Base-by-base conservation (phyloP, 2,888 invertebrate genomes). In the Drosophila merina region DNA sequence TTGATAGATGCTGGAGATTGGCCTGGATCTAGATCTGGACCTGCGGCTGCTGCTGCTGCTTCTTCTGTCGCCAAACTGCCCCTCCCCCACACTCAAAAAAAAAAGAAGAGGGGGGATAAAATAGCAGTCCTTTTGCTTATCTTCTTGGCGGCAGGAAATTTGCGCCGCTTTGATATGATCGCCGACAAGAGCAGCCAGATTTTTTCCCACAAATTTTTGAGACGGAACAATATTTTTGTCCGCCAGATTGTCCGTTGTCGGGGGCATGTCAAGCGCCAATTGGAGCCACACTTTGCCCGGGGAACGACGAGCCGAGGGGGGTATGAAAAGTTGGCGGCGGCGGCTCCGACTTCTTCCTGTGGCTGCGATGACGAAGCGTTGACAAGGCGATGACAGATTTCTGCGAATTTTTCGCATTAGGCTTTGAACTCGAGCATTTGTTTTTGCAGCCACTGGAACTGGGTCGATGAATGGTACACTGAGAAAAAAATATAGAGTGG, bases 321-420 rank as follows among this genome's bases (percentile, higher is more conserved):
- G 4, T 10, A 8, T 1, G 48, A 47, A 7, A 8, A 12, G 56
- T 42, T 30, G 30, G 51, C 3, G 47, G 70, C 14, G 14, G 14
- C 14, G 14, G 14, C 14, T 14, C 14, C 14, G 14, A 14, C 66
- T 72, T 55, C 58, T 54, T 67, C 57, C 70, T 63, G 76, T 64
- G 82, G 82, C 74, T 77, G 79, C 73, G 44, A 20, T 81, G 86
- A 83, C 76, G 85, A 60, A 86, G 71, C 78, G 85, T 87, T 88
- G 89, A 89, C 89, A 89, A 83, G 86, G 87, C 86, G 89, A 89
- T 89, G 89, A 89, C 89, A 89, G 89, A 89, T 89, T 89, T 89
- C 89, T 77, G 82, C 88, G 89, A 89, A 89, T 89, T 89, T 86
- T 86, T 86, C 85, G 86, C 86, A 79, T 85, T 85, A 87, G 82